Percentiles rank a stretch among this genome's conserved stretches.
These are phyloP conservation scores for Camponotus vicinus DNA, from an alignment of 1,140 invertebrate species.

Conservation along the genomic window DNA sequence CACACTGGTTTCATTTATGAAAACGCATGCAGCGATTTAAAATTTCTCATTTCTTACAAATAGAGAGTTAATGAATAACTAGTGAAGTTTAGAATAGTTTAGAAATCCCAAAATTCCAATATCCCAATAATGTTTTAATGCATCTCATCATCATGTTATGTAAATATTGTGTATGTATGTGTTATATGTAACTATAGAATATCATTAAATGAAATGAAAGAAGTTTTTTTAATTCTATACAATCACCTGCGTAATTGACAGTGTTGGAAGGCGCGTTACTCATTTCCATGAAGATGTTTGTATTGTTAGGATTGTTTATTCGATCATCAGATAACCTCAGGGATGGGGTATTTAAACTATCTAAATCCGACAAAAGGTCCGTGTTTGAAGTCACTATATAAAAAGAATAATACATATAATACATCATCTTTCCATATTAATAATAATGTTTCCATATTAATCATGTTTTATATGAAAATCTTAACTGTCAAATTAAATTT, in stretches of 20 bases:
- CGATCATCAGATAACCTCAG: constrained; percentile 73
- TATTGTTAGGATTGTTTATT: constrained; percentile 79
- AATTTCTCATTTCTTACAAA: constrained; percentile 16
- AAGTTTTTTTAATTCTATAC: not conserved
- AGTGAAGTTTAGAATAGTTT: not conserved
- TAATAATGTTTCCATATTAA: not conserved
- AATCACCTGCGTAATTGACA: constrained; percentile 79
- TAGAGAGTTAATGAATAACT: not conserved
- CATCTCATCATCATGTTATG: not conserved
- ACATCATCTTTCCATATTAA: constrained; percentile 3
- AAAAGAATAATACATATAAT: constrained; percentile 40
- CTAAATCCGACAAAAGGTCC: constrained; percentile 88
- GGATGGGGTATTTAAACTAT: constrained; percentile 81
- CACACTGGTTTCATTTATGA: not conserved
- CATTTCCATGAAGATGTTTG: constrained; percentile 78
- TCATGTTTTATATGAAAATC: too few species aligned
- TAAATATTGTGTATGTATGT: constrained; percentile 7
- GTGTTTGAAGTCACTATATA: constrained; percentile 78
- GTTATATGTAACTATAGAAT: constrained; percentile 7
- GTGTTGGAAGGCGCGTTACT: constrained; percentile 59
- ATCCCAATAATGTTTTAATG: constrained; percentile 14
- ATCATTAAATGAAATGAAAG: constrained; percentile 37
- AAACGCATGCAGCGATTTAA: constrained; percentile 45
- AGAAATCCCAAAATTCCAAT: not conserved
- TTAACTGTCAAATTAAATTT: not conserved